Base-by-base conservation (phyloP, 2,113 vertebrate species). In the Lepus timidus region DNA sequence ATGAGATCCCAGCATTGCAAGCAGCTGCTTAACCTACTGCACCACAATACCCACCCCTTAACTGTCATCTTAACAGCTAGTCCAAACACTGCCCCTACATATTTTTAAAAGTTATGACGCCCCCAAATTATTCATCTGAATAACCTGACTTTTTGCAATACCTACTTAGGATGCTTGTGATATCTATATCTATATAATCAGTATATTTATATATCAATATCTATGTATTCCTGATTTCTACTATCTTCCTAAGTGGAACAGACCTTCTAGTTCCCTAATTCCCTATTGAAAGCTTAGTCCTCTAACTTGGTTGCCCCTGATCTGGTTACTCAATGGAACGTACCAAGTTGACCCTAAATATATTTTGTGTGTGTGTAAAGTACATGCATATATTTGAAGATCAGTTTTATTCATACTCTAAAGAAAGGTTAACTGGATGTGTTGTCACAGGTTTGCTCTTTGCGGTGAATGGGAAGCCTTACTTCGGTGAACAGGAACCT, bases 401-500 rank as follows among this genome's bases (percentile, higher is more conserved):
- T 39, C 17, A 75, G 5, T 58, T 36, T 88, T 70, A 8, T 16
- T 14, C 20, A 33, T 83, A 74, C 81, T 85, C 93, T 94, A 71
- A 74, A 90, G 9, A 55, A 93, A 71, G 1, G 1, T 61, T 94
- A 79, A 74, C 90, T 94, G 19, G 75, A 10, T 96, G 9, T 97
- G 20, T 96, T 96, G 22, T 98, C 98, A 95, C 94, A 99, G 99
- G 99, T 84, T 96, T 99, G 90, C 98, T 99, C 92, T 99, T 99
- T 85, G 99, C 99, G 4, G 98, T 99, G 74, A 99, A 99, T 96
- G 99, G 99, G 78, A 98, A 98, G 84, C 98, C 99, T 87, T 97
- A 96, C 64, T 98, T 98, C 97, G 98, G 97, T 39, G 97, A 94
- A 62, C 96, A 95, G 16, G 96, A 98, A 96, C 98, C 99, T 8